Conservation (phyloP, 2,888 invertebrate species). For the Biston stratarius region DNA sequence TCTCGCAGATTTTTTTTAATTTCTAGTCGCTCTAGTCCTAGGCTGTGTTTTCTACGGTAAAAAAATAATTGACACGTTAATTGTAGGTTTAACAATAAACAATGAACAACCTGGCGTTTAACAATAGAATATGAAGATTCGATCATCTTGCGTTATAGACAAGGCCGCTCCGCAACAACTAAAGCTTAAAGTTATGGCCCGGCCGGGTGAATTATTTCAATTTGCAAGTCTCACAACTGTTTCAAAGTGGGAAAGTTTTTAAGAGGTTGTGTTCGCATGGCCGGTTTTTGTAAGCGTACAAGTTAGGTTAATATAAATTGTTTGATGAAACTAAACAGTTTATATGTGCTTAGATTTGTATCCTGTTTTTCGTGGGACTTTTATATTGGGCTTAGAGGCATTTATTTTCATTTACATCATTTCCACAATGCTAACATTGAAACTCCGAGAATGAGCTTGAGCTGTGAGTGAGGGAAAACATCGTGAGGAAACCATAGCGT, state of each 20-base stretch:
- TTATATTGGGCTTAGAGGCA: too few species aligned
- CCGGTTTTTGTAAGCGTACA: conserved; percentile 51
- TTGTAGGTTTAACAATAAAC: too few species aligned
- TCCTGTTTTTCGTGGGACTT: not conserved
- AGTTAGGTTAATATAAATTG: conserved; percentile 29
- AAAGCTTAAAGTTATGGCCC: conserved; percentile 61
- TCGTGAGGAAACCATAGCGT: too few species aligned
- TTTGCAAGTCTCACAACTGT: conserved; percentile 73
- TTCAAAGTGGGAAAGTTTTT: conserved; percentile 70
- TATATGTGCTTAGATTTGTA: conserved; percentile 9
- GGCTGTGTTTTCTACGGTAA: too few species aligned
- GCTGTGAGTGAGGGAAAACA: too few species aligned
- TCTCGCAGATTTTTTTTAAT: too few species aligned
- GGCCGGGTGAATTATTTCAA: conserved; percentile 75
- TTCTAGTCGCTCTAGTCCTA: too few species aligned
- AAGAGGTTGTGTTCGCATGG: conserved; percentile 67
- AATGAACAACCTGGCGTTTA: not conserved
- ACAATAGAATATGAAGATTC: conserved; percentile 1
- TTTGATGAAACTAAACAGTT: conserved; percentile 21
- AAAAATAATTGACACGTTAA: not conserved
- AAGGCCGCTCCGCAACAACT: conserved; percentile 57
- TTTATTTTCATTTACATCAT: too few species aligned
- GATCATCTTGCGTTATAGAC: conserved; percentile 16
- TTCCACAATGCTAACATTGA: too few species aligned
- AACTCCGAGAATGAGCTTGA: too few species aligned